phyloP scores from a whole-genome alignment of 2,888 invertebrate species.

The Caenorhabditis angaria region DNA sequence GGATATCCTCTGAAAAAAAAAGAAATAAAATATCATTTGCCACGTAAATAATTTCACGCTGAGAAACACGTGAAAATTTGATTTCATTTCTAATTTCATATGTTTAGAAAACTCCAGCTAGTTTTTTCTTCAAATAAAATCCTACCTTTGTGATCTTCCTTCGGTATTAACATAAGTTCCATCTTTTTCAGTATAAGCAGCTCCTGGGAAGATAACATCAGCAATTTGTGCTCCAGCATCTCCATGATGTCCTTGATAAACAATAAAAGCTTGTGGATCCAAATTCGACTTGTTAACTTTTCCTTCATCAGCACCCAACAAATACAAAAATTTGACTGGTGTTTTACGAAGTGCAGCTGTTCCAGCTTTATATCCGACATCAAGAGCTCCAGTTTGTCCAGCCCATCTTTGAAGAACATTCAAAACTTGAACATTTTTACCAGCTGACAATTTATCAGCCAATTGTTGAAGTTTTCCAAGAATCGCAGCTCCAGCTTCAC shows the following conservation, averaged over 20 bases:
- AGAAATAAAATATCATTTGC: background rate
- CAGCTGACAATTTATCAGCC: constrained; percentile 36
- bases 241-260: constrained; percentile 92
- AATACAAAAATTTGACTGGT: constrained; percentile 80
- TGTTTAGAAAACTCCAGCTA: too few relatives aligned
- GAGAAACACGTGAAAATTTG: too few relatives aligned
- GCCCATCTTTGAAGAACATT: constrained; percentile 93
- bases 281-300: constrained; percentile 82
- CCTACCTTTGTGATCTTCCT: constrained; percentile 80
- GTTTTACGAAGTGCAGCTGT: constrained; percentile 58
- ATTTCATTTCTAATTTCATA: too few relatives aligned
- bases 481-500: constrained; percentile 82
- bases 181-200: constrained; percentile 97
- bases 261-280: constrained; percentile 84
- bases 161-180: constrained; percentile 98
- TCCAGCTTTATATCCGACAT: constrained; percentile 82
- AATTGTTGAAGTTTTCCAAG: constrained; percentile 63
- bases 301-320: constrained; percentile 92
- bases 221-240: constrained; percentile 91
- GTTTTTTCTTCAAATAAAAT: background rate
- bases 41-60: background rate
- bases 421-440: constrained; percentile 78
- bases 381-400: constrained; percentile 85
- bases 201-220: constrained; percentile 89
- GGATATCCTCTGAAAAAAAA: constrained; percentile 54